These are phyloP conservation scores for Prietella phreatophila DNA, from an alignment of 2,113 vertebrate genomes.

Conservation along the genomic window DNA sequence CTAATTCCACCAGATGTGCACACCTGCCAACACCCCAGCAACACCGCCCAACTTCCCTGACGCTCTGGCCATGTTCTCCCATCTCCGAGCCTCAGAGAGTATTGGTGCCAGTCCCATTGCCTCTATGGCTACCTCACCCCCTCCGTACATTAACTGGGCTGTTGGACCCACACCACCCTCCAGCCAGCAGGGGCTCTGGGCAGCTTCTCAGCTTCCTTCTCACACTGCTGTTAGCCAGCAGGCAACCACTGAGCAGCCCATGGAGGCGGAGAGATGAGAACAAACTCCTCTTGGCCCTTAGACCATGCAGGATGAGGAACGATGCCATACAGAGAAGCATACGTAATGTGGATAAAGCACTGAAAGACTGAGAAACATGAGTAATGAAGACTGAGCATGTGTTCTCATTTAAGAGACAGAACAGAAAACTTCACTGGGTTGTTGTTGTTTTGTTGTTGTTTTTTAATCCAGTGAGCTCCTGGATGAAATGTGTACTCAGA, in stretches of 20 bases:
- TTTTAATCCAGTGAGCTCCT: neutral
- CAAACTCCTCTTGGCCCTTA: neutral
- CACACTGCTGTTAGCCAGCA: conserved; percentile 71
- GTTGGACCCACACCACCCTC: conserved; percentile 63
- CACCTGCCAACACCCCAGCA: conserved; percentile 84
- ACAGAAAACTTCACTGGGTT: conserved; percentile 23
- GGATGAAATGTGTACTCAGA: neutral
- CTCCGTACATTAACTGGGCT: conserved; percentile 63
- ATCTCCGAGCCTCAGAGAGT: conserved; percentile 81
- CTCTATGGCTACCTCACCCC: conserved; percentile 73
- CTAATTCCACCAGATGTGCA: conserved; percentile 78
- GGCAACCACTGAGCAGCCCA: conserved; percentile 72
- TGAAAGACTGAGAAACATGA: conserved; percentile 14
- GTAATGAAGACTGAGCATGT: conserved; percentile 1
- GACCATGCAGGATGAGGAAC: conserved; percentile 38
- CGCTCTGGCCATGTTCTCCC: conserved; percentile 83
- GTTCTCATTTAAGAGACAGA: neutral
- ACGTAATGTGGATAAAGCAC: conserved; percentile 5
- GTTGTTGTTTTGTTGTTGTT: neutral
- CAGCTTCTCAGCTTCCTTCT: conserved; percentile 62
- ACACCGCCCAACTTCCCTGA: conserved; percentile 87
- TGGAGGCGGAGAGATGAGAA: conserved; percentile 87
- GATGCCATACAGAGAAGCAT: neutral
- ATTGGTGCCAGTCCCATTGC: conserved; percentile 70
- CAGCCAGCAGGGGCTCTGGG: conserved; percentile 72